A percentile compares a stretch with the other conserved stretches of the same genome.
Conservation (phyloP, 1,140 invertebrate genomes). For the Aphidius ervi region DNA sequence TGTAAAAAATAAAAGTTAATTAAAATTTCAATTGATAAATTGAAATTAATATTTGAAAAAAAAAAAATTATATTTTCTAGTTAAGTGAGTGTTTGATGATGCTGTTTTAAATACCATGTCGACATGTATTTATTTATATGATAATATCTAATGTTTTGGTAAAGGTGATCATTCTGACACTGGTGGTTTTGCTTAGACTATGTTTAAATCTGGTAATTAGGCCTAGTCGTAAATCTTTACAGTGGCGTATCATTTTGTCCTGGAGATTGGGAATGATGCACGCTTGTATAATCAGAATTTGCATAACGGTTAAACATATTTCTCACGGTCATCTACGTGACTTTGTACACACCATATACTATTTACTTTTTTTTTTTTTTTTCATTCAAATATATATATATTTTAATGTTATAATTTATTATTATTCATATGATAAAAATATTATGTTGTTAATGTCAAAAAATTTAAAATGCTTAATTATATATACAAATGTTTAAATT, state of each 20-base stretch:
- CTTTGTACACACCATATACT: constrained; percentile 1
- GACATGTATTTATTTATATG: no score
- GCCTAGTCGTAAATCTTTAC: constrained; percentile 34
- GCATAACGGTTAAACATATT: constrained; percentile 32
- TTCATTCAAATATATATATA: not conserved
- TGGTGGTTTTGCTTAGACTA: no score
- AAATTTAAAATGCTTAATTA: no score
- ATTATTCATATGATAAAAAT: not conserved
- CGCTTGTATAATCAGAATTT: constrained; percentile 29
- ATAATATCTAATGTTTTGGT: no score
- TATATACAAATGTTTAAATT: no score
- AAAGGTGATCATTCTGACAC: no score
- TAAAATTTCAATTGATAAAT: no score
- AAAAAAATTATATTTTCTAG: no score
- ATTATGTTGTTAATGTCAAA: not conserved
- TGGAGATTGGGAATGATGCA: constrained; percentile 34
- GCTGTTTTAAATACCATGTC: no score
- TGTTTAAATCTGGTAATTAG: constrained; percentile 12
- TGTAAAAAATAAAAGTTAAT: no score
- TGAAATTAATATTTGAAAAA: no score
- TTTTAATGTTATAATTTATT: not conserved
- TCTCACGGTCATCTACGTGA: constrained; percentile 11
- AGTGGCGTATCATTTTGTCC: constrained; percentile 39
- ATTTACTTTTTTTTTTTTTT: not conserved
- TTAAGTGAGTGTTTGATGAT: no score